Evolutionary conservation across 2,113 vertebrate species (phyloP).

Genomic region (Tychaedon coryphoeus): DNA sequence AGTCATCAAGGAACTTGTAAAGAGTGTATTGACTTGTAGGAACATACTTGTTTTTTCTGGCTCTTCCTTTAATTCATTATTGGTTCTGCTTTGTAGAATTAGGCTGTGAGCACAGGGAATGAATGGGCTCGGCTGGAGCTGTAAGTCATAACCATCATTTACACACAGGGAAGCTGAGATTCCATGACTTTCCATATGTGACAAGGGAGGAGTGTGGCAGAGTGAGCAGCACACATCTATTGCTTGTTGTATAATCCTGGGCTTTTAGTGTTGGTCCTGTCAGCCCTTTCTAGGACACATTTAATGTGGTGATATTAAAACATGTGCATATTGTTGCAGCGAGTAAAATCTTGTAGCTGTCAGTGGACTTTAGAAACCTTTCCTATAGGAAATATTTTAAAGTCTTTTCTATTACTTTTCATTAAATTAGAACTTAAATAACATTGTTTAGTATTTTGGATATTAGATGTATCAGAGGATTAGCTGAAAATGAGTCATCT

Average conservation of each 20-base stretch:
- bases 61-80: slow-evolving; percentile 10
- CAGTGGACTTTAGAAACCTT: not conserved
- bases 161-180: not conserved
- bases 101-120: not conserved
- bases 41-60: not conserved
- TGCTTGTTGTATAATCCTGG: not conserved
- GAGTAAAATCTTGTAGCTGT: not conserved
- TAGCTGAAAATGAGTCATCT: not conserved
- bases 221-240: not conserved
- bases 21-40: not conserved
- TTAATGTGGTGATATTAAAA: not conserved
- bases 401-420: not conserved
- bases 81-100: not conserved
- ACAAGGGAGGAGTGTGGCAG: not conserved
- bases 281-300: not conserved
- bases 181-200: not conserved
- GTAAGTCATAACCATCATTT: not conserved
- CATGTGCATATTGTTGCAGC: rapidly evolving
- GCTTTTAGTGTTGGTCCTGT: not conserved
- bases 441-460: not conserved
- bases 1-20: slow-evolving; percentile 37
- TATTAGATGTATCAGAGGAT: not conserved
- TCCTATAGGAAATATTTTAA: not conserved
- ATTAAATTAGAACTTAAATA: not conserved
- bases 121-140: not conserved